phyloP scores from a whole-genome alignment of 1,140 invertebrate genomes.

The Brachionus sp. region DNA sequence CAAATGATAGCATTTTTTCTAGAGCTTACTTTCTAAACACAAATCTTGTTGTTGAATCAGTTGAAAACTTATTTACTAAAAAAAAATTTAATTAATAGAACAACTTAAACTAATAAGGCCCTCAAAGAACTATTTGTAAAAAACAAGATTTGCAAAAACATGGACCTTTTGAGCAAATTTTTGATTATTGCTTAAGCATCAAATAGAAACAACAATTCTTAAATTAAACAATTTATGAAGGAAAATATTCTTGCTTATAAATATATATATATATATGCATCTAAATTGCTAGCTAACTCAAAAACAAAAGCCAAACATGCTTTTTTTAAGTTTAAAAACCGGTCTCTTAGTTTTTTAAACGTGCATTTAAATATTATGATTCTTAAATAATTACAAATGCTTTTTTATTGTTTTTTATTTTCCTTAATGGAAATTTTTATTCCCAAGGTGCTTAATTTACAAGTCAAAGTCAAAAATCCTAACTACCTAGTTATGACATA shows the following conservation, averaged over 20 bases:
- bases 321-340: not conserved
- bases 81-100: not conserved
- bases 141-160: not conserved
- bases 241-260: not conserved
- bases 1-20: not conserved
- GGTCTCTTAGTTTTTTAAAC: not conserved
- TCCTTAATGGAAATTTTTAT: not conserved
- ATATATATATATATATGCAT: not conserved
- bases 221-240: not conserved
- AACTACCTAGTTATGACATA: not conserved
- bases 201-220: not conserved
- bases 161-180: not conserved
- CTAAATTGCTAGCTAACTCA: not conserved
- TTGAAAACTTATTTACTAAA: not conserved
- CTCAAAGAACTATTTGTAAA: not conserved
- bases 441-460: not conserved
- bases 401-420: not conserved
- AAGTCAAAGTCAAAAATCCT: not conserved
- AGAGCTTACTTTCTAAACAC: not conserved
- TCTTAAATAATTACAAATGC: not conserved
- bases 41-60: not conserved
- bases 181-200: not conserved
- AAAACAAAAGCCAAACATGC: constrained; percentile 6
- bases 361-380: not conserved
- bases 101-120: not conserved